Evolutionary conservation across 1,140 invertebrate genomes (phyloP).

Genomic region (Drosophila teissieri): DNA sequence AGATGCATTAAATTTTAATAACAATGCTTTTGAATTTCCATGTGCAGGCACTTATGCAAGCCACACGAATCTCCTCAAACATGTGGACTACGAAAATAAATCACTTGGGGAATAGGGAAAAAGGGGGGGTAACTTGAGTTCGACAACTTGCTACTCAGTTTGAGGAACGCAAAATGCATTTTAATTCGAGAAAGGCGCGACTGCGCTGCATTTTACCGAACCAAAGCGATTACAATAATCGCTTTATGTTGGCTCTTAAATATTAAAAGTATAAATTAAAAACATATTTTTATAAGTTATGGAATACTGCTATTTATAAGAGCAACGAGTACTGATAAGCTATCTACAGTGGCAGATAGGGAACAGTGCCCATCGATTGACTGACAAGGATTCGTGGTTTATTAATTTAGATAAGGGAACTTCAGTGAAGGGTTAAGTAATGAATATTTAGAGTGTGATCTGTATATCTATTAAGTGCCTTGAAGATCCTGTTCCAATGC

Average conservation of each 20-base stretch:
- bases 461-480: too few species aligned
- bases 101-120: conserved; percentile 20
- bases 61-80: conserved; percentile 21
- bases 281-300: background rate
- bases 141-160: conserved; percentile 18
- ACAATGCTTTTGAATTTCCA: conserved; percentile 23
- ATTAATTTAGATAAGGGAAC: background rate
- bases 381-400: background rate
- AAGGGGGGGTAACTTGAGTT: conserved; percentile 13
- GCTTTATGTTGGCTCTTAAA: too few species aligned
- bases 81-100: conserved; percentile 57
- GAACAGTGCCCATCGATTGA: background rate
- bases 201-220: background rate
- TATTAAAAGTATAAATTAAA: too few species aligned
- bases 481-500: too few species aligned
- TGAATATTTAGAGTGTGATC: too few species aligned
- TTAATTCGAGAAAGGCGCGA: background rate
- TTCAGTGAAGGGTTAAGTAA: background rate
- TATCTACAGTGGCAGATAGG: background rate
- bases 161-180: conserved; percentile 12
- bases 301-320: background rate
- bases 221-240: background rate
- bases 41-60: conserved; percentile 48
- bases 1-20: conserved; percentile 32
- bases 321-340: background rate